These are phyloP conservation scores for Battus philenor DNA, from an alignment of 1,140 invertebrate species.

Conservation along the genomic window DNA sequence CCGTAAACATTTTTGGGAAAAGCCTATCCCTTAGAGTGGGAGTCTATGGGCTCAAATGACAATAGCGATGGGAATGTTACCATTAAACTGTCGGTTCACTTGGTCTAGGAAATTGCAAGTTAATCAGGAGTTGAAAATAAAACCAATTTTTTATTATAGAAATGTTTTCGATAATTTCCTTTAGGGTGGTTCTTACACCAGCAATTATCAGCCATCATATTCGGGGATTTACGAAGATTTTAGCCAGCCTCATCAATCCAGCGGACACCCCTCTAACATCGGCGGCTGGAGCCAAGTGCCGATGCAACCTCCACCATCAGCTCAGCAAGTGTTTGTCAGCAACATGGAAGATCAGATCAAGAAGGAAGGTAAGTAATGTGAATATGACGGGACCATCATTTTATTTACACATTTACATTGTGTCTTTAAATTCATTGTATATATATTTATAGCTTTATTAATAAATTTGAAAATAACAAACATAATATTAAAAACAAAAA, in stretches of 20 bases:
- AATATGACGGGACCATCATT: background rate
- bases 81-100: too few relatives aligned
- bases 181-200: conserved; percentile 24
- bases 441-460: background rate
- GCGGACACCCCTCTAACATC: conserved; percentile 36
- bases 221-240: conserved; percentile 61
- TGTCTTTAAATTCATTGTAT: background rate
- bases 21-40: too few relatives aligned
- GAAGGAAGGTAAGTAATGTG: conserved; percentile 56
- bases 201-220: conserved; percentile 45
- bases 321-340: conserved; percentile 27
- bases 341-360: conserved; percentile 65
- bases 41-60: too few relatives aligned
- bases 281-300: conserved; percentile 59
- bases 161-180: conserved; percentile 6
- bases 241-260: conserved; percentile 23
- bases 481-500: too few relatives aligned
- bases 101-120: too few relatives aligned
- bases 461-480: too few relatives aligned
- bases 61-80: too few relatives aligned
- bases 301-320: conserved; percentile 42
- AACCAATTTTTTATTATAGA: too few relatives aligned
- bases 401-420: background rate
- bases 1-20: too few relatives aligned
- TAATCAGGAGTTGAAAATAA: too few relatives aligned